Base-by-base conservation (phyloP, 2,888 invertebrate species). In the Stenchaetothrips biformis region DNA sequence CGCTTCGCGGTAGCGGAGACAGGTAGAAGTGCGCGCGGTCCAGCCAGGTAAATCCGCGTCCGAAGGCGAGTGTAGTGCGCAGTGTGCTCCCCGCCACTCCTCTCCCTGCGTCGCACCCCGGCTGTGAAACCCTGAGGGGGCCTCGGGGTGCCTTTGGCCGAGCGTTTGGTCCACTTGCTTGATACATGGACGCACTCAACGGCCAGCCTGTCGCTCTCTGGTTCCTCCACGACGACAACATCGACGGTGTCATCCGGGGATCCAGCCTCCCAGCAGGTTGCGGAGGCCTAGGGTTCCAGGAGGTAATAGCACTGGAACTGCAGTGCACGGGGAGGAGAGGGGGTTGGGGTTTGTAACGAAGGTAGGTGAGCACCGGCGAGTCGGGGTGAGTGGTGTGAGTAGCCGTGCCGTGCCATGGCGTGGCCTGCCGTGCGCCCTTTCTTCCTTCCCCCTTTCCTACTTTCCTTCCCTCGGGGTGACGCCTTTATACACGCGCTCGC, bases 161-260 rank as follows among this genome's bases (percentile, higher is more conserved):
- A 25, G 25, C 67, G 11, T 25, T 74, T 25, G 67, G 67, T 25
- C 67, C 67, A 74, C 67, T 74, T 74, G 67, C 67, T 74, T 74
- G 67, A 74, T 74, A 74, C 25, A 74, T 74, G 67, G 67, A 53
- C 18, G 53, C 53, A 13, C 8, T 0, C 53, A 53, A 18, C 53
- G 53, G 13, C 16, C 16, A 53, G 53, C 4, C 53, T 11, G 16
- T 53, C 53, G 13, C 13, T 11, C 11, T 53, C 53, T 53, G 2
- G 16, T 53, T 53, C 53, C 53, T 53, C 53, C 0, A 53, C 16
- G 37, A 37, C 37, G 37, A 37, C 37, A 37, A 37, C 37, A 37
- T 37, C 37, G 37, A 37, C 37, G 37, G 37, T 37, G 37, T 37
- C 4, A 1, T 37, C 37, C 37, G 37, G 37, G 37, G 37, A 1